Evolutionary conservation across 2,113 vertebrate genomes (phyloP), one percentile per base, ranked within the genome.

Genomic region (Cardinalis cardinalis): DNA sequence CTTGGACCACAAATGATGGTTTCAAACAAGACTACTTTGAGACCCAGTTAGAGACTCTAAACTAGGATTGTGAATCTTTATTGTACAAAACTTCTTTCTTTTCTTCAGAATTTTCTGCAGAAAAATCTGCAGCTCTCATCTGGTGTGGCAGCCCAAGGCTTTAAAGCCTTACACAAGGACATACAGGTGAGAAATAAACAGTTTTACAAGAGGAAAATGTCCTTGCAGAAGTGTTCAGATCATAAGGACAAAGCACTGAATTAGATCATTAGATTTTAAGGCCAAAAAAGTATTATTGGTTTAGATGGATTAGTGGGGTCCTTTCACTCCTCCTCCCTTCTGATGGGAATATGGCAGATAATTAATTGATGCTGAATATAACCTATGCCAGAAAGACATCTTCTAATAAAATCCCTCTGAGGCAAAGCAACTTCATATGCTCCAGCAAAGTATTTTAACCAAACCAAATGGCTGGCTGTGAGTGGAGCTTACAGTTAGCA

Each of bases 251-350:
- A 90, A 59, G 34, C 28, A 56, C 8, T 58, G 72, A 61, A 78
- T 74, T 68, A 84, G 25, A 73, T 91, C 44, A 91, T 74, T 89
- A 71, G 64, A 81, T 80, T 86, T 90, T 88, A 86, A 85, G 85
- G 75, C 43, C 25, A 73, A 92, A 88, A 87, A 76, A 48, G 6
- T 43, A 49, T 70, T 87, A 44, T 64, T 76, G 44, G 52, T 84
- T 89, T 49, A 88, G 69, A 61, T 56, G 49, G 69, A 86, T 89
- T 78, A 81, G 60, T 3, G 0, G 41, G 29, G n/a, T 87, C 44
- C 80, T 90, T 81, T 58, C 52, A 55, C 48, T 88, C 48, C 38
- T 58, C 58, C 76, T 46, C n/a, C n/a, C 23, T 59, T 66, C 75
- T 74, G 69, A 71, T 71, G 49, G 52, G 60, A 83, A 84, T 13